phyloP scores from a whole-genome alignment of 2,888 invertebrate genomes.

The Iphiclides podalirius region DNA sequence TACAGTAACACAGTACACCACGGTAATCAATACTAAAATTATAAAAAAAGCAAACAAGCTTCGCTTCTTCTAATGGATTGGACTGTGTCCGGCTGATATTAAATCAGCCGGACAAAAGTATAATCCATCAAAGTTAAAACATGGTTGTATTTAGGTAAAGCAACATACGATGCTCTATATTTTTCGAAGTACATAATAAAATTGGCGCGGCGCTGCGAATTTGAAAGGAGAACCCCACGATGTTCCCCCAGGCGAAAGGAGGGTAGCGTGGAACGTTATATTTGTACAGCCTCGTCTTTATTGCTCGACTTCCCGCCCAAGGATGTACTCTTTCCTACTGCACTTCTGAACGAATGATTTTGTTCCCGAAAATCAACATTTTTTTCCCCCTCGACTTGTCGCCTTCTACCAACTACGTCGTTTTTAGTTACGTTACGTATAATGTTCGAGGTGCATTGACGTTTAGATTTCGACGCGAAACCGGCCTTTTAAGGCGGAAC shows the following conservation, averaged over 20 bases:
- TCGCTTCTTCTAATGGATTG: too few species aligned
- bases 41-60: too few species aligned
- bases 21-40: too few species aligned
- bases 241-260: conserved; percentile 10
- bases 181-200: not conserved
- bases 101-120: too few species aligned
- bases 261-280: conserved; percentile 24
- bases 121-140: too few species aligned
- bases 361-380: conserved; percentile 61
- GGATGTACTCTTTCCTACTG: conserved; percentile 53
- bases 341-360: conserved; percentile 57
- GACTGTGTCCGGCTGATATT: too few species aligned
- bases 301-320: conserved; percentile 28
- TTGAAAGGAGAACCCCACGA: conserved; percentile 1
- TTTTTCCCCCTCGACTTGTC: conserved; percentile 54
- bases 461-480: not conserved
- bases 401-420: conserved; percentile 38
- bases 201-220: not conserved
- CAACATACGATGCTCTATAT: too few species aligned
- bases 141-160: too few species aligned
- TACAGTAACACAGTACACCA: too few species aligned
- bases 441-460: conserved; percentile 36
- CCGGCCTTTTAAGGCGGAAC: not conserved
- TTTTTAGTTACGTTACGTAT: conserved; percentile 41
- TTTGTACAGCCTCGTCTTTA: conserved; percentile 26